These are phyloP conservation scores for Leucoptera coffeella DNA, from an alignment of 2,888 invertebrate species.

Conservation along the genomic window DNA sequence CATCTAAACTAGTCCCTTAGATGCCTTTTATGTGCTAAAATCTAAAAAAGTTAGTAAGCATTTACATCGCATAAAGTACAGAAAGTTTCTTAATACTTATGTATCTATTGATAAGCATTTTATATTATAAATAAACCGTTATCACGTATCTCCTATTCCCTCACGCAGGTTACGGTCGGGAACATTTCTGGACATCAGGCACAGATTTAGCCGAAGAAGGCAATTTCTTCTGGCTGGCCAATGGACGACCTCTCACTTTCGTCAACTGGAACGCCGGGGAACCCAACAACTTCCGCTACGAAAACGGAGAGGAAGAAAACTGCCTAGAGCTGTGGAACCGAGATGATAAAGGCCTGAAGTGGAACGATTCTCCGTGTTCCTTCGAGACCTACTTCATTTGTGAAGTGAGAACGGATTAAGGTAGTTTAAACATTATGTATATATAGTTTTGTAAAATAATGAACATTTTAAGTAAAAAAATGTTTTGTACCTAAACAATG, in stretches of 20 bases:
- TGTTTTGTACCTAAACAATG: too few species aligned
- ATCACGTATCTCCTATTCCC: too few species aligned
- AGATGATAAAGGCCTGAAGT: slow-evolving; percentile 85
- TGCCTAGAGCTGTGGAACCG: slow-evolving; percentile 88
- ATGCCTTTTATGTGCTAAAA: too few species aligned
- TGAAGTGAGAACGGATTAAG: slow-evolving; percentile 63
- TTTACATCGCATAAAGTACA: too few species aligned
- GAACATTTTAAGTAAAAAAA: too few species aligned
- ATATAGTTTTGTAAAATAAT: too few species aligned
- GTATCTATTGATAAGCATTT: too few species aligned
- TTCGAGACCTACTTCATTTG: slow-evolving; percentile 91
- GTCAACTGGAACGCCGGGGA: slow-evolving; percentile 93
- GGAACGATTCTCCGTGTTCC: slow-evolving; percentile 92
- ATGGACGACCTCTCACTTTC: slow-evolving; percentile 80
- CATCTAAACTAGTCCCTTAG: too few species aligned
- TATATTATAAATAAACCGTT: too few species aligned
- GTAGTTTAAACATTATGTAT: slow-evolving; percentile 14
- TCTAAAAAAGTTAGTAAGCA: too few species aligned
- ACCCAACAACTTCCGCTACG: slow-evolving; percentile 89
- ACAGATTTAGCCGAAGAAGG: slow-evolving; percentile 89
- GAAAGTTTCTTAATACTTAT: too few species aligned
- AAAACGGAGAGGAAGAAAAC: slow-evolving; percentile 90
- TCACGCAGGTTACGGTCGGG: slow-evolving; percentile 82
- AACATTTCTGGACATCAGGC: slow-evolving; percentile 91
- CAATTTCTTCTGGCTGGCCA: slow-evolving; percentile 90